phyloP scores from a whole-genome alignment of 2,888 invertebrate genomes.

The Myopa testacea region DNA sequence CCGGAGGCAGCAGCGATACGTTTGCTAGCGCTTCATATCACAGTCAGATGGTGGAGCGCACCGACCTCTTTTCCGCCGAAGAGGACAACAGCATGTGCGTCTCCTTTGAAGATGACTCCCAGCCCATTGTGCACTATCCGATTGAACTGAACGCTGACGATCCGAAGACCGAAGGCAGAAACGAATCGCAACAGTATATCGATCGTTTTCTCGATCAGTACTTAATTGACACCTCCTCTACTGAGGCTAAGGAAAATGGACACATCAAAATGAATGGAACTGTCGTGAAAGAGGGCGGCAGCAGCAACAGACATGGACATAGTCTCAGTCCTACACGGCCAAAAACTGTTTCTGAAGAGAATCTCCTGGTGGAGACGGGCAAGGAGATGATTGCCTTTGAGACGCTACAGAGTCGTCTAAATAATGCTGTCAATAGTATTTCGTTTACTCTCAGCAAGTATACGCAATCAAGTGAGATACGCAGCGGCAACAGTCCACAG shows the following conservation, averaged over 20 bases:
- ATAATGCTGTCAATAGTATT: conserved; percentile 74
- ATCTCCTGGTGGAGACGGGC: conserved; percentile 64
- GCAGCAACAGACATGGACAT: conserved; percentile 25
- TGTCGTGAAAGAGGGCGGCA: neutral
- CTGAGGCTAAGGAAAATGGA: conserved; percentile 59
- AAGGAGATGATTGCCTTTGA: conserved; percentile 64
- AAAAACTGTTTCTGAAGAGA: conserved; percentile 62
- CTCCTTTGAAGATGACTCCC: conserved; percentile 68
- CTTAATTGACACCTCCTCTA: conserved; percentile 60
- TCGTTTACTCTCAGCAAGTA: conserved; percentile 72
- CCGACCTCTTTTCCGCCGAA: conserved; percentile 64
- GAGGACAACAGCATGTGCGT: conserved; percentile 66
- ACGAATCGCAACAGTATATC: conserved; percentile 62
- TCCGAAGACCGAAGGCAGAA: conserved; percentile 47
- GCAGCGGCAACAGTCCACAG: conserved; percentile 45
- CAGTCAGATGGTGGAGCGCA: conserved; percentile 66
- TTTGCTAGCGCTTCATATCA: conserved; percentile 68
- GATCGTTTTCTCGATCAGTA: conserved; percentile 65
- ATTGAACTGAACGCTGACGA: conserved; percentile 52
- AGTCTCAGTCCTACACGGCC: conserved; percentile 49
- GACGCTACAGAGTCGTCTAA: conserved; percentile 69
- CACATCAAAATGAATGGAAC: neutral
- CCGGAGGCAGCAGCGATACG: conserved; percentile 64
- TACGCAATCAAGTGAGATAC: conserved; percentile 68
- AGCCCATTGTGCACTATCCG: conserved; percentile 66